phyloP scores from a whole-genome alignment of 2,797 vertebrate species.

The Neosilurus mollespiculum region DNA sequence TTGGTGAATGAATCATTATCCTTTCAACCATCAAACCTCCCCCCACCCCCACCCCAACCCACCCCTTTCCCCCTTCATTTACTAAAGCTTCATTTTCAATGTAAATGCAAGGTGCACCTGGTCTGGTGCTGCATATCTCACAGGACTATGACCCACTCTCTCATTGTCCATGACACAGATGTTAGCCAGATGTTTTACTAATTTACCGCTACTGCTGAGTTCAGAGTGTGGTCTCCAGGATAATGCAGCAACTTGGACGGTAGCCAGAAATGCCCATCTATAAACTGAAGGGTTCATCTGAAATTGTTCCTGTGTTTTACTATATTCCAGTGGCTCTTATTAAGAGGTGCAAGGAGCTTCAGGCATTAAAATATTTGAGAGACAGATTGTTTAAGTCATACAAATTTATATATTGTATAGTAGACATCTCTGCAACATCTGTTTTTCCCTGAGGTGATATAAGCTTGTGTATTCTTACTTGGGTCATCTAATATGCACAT shows the following conservation, averaged over 20 bases:
- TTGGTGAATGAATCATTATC: constrained; percentile 16
- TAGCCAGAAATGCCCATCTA: constrained; percentile 4
- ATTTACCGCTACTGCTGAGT: constrained; percentile 41
- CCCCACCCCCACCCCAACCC: neutral
- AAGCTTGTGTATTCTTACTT: neutral
- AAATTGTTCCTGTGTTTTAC: constrained; percentile 31
- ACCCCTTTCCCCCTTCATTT: too few relatives aligned
- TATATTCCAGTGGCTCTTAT: constrained; percentile 12
- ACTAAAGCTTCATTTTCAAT: constrained; percentile 14
- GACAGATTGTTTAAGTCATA: constrained; percentile 26
- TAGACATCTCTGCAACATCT: constrained; percentile 9
- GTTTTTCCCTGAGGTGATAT: constrained; percentile 1
- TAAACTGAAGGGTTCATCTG: constrained; percentile 17
- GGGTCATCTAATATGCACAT: constrained; percentile 9
- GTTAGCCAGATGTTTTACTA: constrained; percentile 57
- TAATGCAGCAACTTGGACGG: constrained; percentile 26
- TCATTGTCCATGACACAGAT: constrained; percentile 41
- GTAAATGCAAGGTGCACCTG: constrained; percentile 55
- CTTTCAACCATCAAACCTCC: neutral
- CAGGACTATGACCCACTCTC: constrained; percentile 28
- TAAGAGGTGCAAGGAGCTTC: neutral
- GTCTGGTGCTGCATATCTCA: constrained; percentile 28
- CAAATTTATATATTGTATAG: constrained; percentile 14
- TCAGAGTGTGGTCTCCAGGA: constrained; percentile 31
- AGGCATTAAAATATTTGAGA: neutral